These are phyloP conservation scores for Sminthopsis crassicaudata DNA, from an alignment of 2,113 vertebrate genomes.

Conservation along the genomic window DNA sequence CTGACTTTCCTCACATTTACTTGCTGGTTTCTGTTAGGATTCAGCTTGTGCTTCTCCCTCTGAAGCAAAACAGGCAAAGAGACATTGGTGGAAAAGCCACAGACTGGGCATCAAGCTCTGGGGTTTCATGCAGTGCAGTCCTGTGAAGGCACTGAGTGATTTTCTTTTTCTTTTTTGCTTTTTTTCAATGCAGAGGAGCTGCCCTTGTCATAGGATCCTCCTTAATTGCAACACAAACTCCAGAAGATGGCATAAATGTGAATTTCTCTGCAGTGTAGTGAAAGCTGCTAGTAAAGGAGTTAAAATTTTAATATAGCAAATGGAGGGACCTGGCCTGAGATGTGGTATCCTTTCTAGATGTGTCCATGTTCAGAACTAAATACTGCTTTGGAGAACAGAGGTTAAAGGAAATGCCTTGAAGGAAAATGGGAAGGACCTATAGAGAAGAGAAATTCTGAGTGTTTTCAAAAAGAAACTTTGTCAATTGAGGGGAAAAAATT, in stretches of 20 bases:
- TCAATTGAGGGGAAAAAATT: neutral
- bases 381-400: neutral
- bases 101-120: neutral
- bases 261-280: neutral
- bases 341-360: slow-evolving; percentile 16
- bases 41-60: slow-evolving; percentile 90
- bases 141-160: neutral
- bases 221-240: slow-evolving; percentile 11
- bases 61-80: slow-evolving; percentile 83
- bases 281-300: neutral
- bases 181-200: neutral
- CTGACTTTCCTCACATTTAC: slow-evolving; percentile 88
- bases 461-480: slow-evolving; percentile 11
- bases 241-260: accelerated
- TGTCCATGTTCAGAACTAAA: neutral
- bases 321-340: slow-evolving; percentile 2
- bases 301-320: neutral
- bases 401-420: neutral
- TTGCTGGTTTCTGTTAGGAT: slow-evolving; percentile 86
- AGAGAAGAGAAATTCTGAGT: neutral
- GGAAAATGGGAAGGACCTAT: neutral
- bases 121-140: neutral
- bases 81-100: slow-evolving; percentile 55
- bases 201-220: neutral
- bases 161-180: neutral